Conservation (phyloP, 2,888 invertebrate species). For the Drosophila austrosaltans region DNA sequence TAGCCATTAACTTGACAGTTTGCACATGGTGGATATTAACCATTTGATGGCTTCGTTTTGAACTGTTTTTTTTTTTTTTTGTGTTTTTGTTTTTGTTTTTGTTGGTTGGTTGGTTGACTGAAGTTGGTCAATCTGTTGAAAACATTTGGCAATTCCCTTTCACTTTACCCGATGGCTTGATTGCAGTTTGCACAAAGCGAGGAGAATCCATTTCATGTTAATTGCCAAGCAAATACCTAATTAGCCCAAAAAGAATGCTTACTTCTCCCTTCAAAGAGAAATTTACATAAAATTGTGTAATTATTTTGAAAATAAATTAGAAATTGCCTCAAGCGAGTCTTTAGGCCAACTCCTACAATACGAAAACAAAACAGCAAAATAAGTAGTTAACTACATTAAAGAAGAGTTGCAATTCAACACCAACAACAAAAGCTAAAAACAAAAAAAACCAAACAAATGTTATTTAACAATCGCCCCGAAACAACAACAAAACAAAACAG, state of each 20-base stretch:
- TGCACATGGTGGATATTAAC: constrained; percentile 48
- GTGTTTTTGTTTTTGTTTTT: too few species aligned
- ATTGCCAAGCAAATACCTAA: constrained; percentile 73
- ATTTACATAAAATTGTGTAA: constrained; percentile 77
- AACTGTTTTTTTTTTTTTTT: constrained; percentile 43
- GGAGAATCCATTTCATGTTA: constrained; percentile 57
- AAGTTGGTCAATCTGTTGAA: constrained; percentile 42
- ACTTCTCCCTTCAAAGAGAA: constrained; percentile 56
- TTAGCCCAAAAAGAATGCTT: constrained; percentile 69
- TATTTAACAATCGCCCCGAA: constrained; percentile 58
- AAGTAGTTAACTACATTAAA: constrained; percentile 22
- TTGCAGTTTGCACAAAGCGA: constrained; percentile 57
- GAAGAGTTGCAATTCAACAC: constrained; percentile 47
- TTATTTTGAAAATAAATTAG: constrained; percentile 59
- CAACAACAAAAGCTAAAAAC: constrained; percentile 33
- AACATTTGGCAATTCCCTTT: constrained; percentile 73
- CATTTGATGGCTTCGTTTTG: constrained; percentile 45
- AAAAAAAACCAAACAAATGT: constrained; percentile 48
- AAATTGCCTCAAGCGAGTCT: constrained; percentile 49
- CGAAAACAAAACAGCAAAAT: constrained; percentile 29
- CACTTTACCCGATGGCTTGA: constrained; percentile 70
- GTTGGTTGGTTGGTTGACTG: too few species aligned
- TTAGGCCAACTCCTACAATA: constrained; percentile 3
- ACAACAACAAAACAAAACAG: constrained; percentile 2
- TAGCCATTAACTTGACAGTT: constrained; percentile 42